A percentile compares a stretch with the other conserved stretches of the same genome.
Evolutionary conservation across 2,797 vertebrate genomes (phyloP).

Genomic region (Etheostoma perlongum): DNA sequence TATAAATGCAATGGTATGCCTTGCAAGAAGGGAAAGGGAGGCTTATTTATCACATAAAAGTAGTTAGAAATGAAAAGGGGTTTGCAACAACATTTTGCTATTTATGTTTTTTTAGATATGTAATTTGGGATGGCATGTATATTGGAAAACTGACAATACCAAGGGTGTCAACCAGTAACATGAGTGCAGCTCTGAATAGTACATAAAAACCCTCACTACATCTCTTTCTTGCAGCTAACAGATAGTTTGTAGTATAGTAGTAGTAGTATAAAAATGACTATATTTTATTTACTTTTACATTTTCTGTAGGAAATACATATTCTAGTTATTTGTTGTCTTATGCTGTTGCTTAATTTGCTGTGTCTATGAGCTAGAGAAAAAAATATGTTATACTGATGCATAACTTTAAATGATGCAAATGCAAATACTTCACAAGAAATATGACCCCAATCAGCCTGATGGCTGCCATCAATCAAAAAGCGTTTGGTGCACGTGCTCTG

Average conservation of each 20-base stretch:
- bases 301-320: background rate
- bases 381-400: background rate
- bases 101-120: background rate
- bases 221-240: conserved; percentile 1
- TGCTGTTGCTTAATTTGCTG: background rate
- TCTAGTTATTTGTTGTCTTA: background rate
- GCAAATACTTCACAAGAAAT: conserved; percentile 3
- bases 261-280: no score
- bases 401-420: background rate
- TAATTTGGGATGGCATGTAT: background rate
- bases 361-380: background rate
- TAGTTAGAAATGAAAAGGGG: background rate
- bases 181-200: background rate
- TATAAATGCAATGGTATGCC: background rate
- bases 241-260: background rate
- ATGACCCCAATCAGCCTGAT: background rate
- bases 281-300: no score
- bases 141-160: background rate
- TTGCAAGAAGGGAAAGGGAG: background rate
- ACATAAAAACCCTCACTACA: background rate
- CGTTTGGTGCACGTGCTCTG: no score
- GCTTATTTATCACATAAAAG: background rate
- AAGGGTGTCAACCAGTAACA: background rate
- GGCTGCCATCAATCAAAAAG: no score
- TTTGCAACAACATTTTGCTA: background rate